phyloP scores from a whole-genome alignment of 1,140 invertebrate species.

The Scaptomyza hsui region DNA sequence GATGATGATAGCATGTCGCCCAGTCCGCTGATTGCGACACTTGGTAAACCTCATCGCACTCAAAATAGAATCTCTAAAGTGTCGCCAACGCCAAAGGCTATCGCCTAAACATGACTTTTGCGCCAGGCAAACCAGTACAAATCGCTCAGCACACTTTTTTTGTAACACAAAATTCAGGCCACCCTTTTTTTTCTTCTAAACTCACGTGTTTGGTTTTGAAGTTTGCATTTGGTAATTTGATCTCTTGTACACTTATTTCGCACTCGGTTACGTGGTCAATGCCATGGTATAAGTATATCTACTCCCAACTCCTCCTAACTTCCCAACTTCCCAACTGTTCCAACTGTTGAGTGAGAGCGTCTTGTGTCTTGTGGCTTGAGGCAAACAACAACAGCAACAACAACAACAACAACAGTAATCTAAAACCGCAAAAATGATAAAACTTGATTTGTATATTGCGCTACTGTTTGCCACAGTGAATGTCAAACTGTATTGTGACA shows the following conservation, averaged over 20 bases:
- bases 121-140: conserved; percentile 6
- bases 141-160: conserved; percentile 16
- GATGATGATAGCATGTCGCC: conserved; percentile 69
- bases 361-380: conserved; percentile 50
- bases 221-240: conserved; percentile 57
- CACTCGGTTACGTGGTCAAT: conserved; percentile 82
- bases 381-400: too few species aligned
- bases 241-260: conserved; percentile 52
- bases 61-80: conserved; percentile 61
- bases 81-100: conserved; percentile 70
- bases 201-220: conserved; percentile 66
- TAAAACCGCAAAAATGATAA: conserved; percentile 39
- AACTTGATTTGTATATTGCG: conserved; percentile 34
- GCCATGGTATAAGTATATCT: conserved; percentile 46
- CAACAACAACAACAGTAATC: not conserved
- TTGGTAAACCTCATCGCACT: conserved; percentile 39
- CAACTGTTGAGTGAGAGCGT: conserved; percentile 59
- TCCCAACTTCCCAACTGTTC: conserved; percentile 5
- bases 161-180: conserved; percentile 5
- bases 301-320: not conserved
- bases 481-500: conserved; percentile 32
- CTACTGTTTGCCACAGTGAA: conserved; percentile 41
- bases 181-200: conserved; percentile 10
- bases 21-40: conserved; percentile 67
- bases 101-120: conserved; percentile 63